A percentile compares a stretch with the other conserved stretches of the same genome.
Evolutionary conservation across 1,140 invertebrate genomes (phyloP).

Genomic region (Drosophila tristis): DNA sequence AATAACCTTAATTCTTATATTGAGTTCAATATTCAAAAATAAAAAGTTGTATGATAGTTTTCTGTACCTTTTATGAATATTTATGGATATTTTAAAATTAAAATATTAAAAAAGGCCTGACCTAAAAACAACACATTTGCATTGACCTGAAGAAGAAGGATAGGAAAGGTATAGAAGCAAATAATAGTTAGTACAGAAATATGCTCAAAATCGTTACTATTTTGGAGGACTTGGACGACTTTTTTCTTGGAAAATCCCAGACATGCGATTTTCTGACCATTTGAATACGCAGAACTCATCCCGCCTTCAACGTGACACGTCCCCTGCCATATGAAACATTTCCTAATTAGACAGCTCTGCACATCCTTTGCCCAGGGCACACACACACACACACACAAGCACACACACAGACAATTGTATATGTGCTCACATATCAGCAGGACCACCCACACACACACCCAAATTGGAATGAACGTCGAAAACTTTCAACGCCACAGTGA

Average conservation of each 20-base stretch:
- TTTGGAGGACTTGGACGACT: too few species aligned
- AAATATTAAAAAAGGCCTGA: too few species aligned
- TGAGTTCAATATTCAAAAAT: too few species aligned
- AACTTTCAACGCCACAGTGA: conserved; percentile 82
- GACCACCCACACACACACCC: conserved; percentile 22
- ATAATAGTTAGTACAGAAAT: too few species aligned
- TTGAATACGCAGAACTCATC: conserved; percentile 25
- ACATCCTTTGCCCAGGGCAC: conserved; percentile 23
- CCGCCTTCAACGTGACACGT: conserved; percentile 2
- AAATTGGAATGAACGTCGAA: conserved; percentile 78
- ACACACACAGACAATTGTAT: not conserved
- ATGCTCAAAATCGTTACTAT: too few species aligned
- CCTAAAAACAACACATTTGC: too few species aligned
- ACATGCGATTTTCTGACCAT: conserved; percentile 1
- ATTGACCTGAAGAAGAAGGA: too few species aligned
- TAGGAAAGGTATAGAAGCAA: too few species aligned
- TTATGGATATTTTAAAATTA: too few species aligned
- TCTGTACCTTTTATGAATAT: too few species aligned
- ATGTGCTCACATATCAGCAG: not conserved
- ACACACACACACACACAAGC: not conserved
- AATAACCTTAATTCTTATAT: too few species aligned
- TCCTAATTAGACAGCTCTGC: conserved; percentile 45
- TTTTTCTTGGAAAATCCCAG: not conserved
- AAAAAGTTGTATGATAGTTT: too few species aligned
- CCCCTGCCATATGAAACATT: conserved; percentile 5